Conservation (phyloP, 2,797 vertebrate species). For the Paramormyrops hopkinsi region DNA sequence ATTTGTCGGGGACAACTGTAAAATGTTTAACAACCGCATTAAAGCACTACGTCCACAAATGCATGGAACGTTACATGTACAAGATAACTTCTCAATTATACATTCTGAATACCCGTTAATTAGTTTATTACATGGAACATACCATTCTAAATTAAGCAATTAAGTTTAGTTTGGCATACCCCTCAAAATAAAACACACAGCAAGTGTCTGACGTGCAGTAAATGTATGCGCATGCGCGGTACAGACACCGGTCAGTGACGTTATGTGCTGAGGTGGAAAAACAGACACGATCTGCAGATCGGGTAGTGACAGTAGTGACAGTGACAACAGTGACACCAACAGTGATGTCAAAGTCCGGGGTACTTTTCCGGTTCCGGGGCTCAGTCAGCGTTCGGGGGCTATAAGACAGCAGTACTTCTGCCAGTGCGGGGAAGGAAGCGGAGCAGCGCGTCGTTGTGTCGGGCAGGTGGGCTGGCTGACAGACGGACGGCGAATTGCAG, state of each 20-base stretch:
- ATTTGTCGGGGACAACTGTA: not conserved
- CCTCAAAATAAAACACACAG: not conserved
- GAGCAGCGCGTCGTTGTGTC: not conserved
- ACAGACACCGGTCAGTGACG: not conserved
- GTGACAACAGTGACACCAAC: not conserved
- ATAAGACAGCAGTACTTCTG: not conserved
- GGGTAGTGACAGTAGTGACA: not conserved
- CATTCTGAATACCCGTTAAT: not conserved
- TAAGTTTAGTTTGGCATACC: not conserved
- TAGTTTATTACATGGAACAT: not conserved
- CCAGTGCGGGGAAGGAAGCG: not conserved
- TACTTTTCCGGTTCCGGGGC: slow-evolving; percentile 18
- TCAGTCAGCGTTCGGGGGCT: slow-evolving; percentile 1
- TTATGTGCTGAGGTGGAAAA: not conserved
- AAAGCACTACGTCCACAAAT: not conserved
- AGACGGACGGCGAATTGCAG: not conserved
- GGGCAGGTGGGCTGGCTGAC: not conserved
- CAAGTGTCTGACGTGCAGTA: not conserved
- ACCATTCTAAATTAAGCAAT: not conserved
- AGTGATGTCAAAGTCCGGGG: not conserved
- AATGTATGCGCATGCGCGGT: not conserved
- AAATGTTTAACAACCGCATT: not conserved
- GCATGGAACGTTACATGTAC: not conserved
- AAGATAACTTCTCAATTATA: not conserved
- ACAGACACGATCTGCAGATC: not conserved